A percentile compares a stretch with the other conserved stretches of the same genome.
These are phyloP conservation scores for Orestias chungarensis DNA, from an alignment of 2,797 vertebrate genomes.

Conservation along the genomic window DNA sequence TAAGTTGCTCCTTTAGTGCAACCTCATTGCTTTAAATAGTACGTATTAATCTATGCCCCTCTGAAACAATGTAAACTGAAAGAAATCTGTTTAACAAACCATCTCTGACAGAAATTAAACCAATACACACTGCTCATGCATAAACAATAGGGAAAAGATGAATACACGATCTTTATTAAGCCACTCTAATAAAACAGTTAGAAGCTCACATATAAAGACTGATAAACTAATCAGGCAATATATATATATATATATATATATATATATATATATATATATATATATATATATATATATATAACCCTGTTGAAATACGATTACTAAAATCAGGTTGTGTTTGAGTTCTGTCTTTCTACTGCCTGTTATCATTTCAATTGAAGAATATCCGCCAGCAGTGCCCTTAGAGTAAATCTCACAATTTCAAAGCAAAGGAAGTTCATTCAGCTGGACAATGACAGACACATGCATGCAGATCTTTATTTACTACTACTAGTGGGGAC, in stretches of 20 bases:
- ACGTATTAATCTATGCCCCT: not conserved
- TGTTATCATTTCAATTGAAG: not conserved
- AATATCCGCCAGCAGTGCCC: not conserved
- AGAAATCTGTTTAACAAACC: not conserved
- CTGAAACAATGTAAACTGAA: not conserved
- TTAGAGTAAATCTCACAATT: not conserved
- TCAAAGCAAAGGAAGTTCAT: not conserved
- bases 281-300: too few species aligned
- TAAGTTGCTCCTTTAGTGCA: not conserved
- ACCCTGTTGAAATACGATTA: not conserved
- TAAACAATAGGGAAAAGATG: not conserved
- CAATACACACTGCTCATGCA: not conserved
- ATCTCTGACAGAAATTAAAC: not conserved
- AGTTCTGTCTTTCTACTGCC: not conserved
- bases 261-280: too few species aligned
- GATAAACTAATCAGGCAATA: not conserved
- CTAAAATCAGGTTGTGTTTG: not conserved
- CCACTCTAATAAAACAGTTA: not conserved
- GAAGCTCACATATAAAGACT: not conserved
- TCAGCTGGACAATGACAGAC: not conserved
- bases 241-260: too few species aligned
- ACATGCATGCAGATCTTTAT: not conserved
- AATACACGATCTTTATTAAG: constrained; percentile 1
- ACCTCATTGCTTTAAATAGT: not conserved
- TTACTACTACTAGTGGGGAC: not conserved